Conservation (phyloP, 2,888 invertebrate species). For the Lobophora halterata region DNA sequence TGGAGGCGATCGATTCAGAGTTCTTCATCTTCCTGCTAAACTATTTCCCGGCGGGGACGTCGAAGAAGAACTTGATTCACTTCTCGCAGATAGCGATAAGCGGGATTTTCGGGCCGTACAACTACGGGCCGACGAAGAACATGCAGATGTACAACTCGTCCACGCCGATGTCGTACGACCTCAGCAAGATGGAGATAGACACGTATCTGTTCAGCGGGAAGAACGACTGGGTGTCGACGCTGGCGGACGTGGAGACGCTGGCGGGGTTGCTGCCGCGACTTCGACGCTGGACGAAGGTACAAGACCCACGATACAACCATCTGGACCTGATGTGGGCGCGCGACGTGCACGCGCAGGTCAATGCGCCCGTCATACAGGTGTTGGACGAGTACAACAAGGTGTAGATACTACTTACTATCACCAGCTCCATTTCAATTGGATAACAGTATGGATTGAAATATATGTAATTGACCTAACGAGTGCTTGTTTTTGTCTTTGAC, state of each 20-base stretch:
- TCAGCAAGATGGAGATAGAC: conserved; percentile 42
- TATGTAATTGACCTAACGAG: too few relatives aligned
- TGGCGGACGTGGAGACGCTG: conserved; percentile 38
- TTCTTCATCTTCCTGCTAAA: conserved; percentile 34
- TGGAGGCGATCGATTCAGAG: conserved; percentile 36
- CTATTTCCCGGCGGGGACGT: conserved; percentile 47
- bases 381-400: too few relatives aligned
- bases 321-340: conserved; percentile 47
- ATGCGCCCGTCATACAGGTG: too few relatives aligned
- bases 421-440: too few relatives aligned
- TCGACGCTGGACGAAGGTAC: conserved; percentile 28
- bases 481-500: too few relatives aligned
- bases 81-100: conserved; percentile 38
- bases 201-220: conserved; percentile 38
- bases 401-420: too few relatives aligned
- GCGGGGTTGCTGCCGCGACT: conserved; percentile 40
- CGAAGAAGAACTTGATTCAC: conserved; percentile 46
- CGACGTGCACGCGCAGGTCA: conserved; percentile 29
- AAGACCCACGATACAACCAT: conserved; percentile 37
- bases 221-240: conserved; percentile 43
- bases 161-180: conserved; percentile 44
- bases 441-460: too few relatives aligned
- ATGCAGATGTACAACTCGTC: conserved; percentile 34
- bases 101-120: conserved; percentile 41
- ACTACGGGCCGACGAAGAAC: conserved; percentile 44